phyloP scores from a whole-genome alignment of 1,140 invertebrate genomes.

The Aricia agestis region DNA sequence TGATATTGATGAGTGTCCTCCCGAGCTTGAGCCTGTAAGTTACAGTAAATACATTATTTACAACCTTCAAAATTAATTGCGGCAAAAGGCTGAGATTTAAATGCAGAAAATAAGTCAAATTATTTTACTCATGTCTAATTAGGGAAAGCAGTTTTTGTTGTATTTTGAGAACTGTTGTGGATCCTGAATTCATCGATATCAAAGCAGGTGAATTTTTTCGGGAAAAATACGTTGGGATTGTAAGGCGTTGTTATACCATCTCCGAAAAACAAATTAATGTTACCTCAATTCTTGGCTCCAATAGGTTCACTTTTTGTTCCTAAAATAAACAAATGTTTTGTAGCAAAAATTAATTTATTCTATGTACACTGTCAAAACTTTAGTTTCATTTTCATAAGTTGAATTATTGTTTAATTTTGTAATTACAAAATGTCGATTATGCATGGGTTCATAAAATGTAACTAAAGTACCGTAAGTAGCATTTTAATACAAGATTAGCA shows the following conservation, averaged over 20 bases:
- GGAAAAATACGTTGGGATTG: too few relatives aligned
- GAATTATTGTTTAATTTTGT: too few relatives aligned
- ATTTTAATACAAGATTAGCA: too few relatives aligned
- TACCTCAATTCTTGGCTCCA: conserved; percentile 52
- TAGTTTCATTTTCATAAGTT: too few relatives aligned
- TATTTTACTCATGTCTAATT: neutral
- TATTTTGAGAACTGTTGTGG: too few relatives aligned
- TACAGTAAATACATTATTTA: neutral
- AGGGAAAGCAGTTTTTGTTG: neutral
- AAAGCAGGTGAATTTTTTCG: too few relatives aligned
- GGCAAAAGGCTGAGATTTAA: neutral
- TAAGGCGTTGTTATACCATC: conserved; percentile 25
- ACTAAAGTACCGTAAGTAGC: too few relatives aligned
- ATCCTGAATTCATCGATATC: too few relatives aligned
- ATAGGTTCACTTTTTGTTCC: conserved; percentile 50
- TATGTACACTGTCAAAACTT: neutral
- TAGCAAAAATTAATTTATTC: neutral
- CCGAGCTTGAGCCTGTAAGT: conserved; percentile 66
- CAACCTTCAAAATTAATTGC: neutral
- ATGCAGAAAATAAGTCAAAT: neutral
- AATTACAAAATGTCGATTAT: too few relatives aligned
- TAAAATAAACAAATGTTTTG: conserved; percentile 39
- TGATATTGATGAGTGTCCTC: conserved; percentile 60
- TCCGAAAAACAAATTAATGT: conserved; percentile 34
- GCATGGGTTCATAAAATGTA: too few relatives aligned